Evolutionary conservation across 2,113 vertebrate genomes (phyloP), one percentile per base, ranked within the genome.

Genomic region (Toxotes chatareus): DNA sequence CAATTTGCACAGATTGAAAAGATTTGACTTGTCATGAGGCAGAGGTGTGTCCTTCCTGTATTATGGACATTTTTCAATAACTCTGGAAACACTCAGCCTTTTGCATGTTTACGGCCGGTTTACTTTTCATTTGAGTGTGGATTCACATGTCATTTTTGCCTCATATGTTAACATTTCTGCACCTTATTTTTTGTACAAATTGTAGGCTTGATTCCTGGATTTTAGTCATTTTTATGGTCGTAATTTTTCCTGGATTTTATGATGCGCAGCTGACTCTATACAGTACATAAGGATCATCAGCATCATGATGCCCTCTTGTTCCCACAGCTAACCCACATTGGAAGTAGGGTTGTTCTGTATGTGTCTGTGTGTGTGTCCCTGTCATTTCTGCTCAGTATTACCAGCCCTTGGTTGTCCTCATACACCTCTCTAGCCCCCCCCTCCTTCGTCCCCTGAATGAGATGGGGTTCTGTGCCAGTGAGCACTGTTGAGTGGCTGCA

Each of bases 391-490:
- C 13, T 75, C 62, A 62, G 47, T 56, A 55, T 71, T n/a, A 56
- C n/a, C 32, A 75, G 51, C 36, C 31, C 75, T 78, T 53, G 23
- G 16, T 74, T 59, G 34, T 68, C 19, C 0, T 73, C 42, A 51
- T 49, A 27, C 65, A 31, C 34, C 51, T 64, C 8, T 31, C 27
- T 34, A n/a, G 5, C 47, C 40, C 32, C 32, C 21, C 34, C 40
- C 67, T 63, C 10, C 42, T 57, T 60, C 34, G 19, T 59, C 80
- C 42, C 1, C 36, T 76, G 66, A 19, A 68, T 53, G n/a, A 62
- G 71, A 73, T 59, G 36, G 64, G 49, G 75, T 83, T 77, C 78
- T 65, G 79, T 84, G 72, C 79, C 85, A 83, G 51, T 42, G 59
- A 86, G 60, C 68, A 62, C 75, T 40, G 70, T 59, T 36, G 53